Evolutionary conservation across 2,888 invertebrate species (phyloP).

Genomic region (Rotaria magnacalcarata): DNA sequence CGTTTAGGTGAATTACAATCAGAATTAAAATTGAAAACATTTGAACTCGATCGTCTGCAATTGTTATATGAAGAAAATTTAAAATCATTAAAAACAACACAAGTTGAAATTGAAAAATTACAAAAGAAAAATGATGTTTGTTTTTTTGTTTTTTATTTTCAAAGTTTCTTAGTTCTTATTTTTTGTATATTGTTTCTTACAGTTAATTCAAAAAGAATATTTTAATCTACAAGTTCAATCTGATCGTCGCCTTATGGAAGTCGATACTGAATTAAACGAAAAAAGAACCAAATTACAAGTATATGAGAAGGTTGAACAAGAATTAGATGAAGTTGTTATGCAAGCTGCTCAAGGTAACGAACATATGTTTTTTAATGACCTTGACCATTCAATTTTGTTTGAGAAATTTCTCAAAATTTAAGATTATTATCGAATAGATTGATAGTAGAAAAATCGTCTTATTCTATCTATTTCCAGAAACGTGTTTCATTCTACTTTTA

Average conservation of each 20-base stretch:
- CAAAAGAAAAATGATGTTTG: slow-evolving; percentile 57
- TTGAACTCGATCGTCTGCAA: slow-evolving; percentile 56
- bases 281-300: slow-evolving; percentile 53
- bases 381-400: too few relatives aligned
- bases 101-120: slow-evolving; percentile 57
- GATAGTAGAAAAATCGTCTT: too few relatives aligned
- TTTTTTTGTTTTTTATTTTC: neutral
- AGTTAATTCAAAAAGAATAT: slow-evolving; percentile 58
- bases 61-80: slow-evolving; percentile 57
- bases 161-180: neutral
- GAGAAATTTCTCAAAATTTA: too few relatives aligned
- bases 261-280: slow-evolving; percentile 54
- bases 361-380: neutral
- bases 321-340: slow-evolving; percentile 58
- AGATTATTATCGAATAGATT: too few relatives aligned
- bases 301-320: slow-evolving; percentile 58
- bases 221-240: slow-evolving; percentile 54
- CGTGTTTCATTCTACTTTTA: too few relatives aligned
- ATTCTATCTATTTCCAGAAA: too few relatives aligned
- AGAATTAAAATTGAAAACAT: slow-evolving; percentile 57
- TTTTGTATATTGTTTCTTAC: neutral
- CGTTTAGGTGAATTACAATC: slow-evolving; percentile 54
- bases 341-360: slow-evolving; percentile 58
- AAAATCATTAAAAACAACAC: slow-evolving; percentile 53
- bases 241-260: slow-evolving; percentile 54